A percentile compares a stretch with the other conserved stretches of the same genome.
Conservation (phyloP, 2,888 invertebrate genomes). For the Cephus rjabovi region DNA sequence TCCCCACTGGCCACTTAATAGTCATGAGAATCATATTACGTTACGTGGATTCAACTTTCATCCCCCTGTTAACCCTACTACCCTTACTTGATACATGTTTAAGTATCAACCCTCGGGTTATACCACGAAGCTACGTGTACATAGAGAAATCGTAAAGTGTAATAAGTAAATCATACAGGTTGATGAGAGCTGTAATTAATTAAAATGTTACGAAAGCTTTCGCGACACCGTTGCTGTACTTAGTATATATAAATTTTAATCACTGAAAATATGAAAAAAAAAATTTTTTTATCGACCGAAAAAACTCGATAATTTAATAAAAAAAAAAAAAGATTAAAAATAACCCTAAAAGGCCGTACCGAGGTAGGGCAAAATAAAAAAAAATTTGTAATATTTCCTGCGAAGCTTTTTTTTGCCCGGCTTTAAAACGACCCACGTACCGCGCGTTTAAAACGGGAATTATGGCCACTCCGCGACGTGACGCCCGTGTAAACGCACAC, state of each 20-base stretch:
- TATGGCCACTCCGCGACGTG: slow-evolving; percentile 18
- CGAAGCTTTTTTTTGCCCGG: background rate
- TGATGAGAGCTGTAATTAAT: background rate
- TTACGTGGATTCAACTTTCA: background rate
- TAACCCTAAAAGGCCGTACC: background rate
- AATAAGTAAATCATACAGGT: background rate
- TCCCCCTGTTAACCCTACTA: background rate
- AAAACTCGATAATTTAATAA: too few relatives aligned
- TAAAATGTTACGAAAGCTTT: background rate
- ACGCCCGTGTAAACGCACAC: slow-evolving; percentile 7
- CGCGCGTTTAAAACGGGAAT: background rate
- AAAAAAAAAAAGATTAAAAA: background rate
- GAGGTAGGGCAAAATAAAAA: background rate
- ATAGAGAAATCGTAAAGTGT: too few relatives aligned
- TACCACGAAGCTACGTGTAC: background rate
- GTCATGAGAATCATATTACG: background rate
- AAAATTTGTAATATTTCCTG: background rate
- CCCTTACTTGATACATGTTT: background rate
- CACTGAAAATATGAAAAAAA: background rate
- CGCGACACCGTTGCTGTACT: background rate
- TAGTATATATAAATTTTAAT: background rate
- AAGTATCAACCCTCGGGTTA: background rate
- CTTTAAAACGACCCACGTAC: background rate
- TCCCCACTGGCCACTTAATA: background rate
- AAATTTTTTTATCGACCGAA: background rate